Evolutionary conservation across 2,113 vertebrate genomes (phyloP).

Genomic region (Chaetodon trifascialis): DNA sequence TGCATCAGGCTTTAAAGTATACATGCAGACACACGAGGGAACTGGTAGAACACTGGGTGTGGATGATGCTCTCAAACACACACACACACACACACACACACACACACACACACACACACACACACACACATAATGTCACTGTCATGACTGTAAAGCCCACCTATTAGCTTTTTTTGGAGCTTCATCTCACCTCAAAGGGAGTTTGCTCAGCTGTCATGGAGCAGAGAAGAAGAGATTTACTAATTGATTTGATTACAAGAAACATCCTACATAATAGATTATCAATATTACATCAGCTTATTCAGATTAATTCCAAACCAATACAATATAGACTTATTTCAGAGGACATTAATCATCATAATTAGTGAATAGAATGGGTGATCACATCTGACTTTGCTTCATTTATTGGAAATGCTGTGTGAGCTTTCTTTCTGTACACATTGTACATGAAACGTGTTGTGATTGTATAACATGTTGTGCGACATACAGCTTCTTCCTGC

Average conservation of each 20-base stretch:
- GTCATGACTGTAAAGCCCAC: too few relatives aligned
- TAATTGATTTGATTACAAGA: not conserved
- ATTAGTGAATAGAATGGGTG: too few relatives aligned
- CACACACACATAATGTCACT: too few relatives aligned
- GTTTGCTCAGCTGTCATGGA: not conserved
- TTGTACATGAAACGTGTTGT: too few relatives aligned
- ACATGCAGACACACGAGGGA: slow-evolving; percentile 23
- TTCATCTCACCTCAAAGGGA: not conserved
- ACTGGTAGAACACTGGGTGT: slow-evolving; percentile 12
- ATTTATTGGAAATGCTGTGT: not conserved
- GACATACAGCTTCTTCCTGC: not conserved
- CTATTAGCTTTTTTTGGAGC: not conserved
- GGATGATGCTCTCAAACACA: slow-evolving; percentile 12
- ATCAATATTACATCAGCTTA: too few relatives aligned
- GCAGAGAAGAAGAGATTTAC: not conserved
- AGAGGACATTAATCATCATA: too few relatives aligned
- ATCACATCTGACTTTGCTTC: not conserved
- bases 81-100: not conserved
- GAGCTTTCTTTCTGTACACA: too few relatives aligned
- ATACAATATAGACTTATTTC: too few relatives aligned
- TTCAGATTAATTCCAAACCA: too few relatives aligned
- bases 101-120: not conserved
- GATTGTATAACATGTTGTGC: not conserved
- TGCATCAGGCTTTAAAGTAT: slow-evolving; percentile 42
- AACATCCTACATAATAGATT: not conserved